phyloP scores from a whole-genome alignment of 1,140 invertebrate species.

The Bombus turneri region DNA sequence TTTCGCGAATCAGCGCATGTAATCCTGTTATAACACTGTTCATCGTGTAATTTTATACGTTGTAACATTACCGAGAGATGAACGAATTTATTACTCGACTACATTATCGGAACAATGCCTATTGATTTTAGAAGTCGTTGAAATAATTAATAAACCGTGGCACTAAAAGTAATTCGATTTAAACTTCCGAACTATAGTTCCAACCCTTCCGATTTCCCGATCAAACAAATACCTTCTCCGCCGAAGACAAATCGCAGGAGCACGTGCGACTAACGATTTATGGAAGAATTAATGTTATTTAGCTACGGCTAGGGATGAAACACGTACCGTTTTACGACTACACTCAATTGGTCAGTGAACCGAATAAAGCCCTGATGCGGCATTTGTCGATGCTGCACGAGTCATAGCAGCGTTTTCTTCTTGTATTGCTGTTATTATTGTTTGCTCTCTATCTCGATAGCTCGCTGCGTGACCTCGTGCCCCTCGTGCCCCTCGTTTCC shows the following conservation, averaged over 20 bases:
- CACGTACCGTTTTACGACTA: neutral
- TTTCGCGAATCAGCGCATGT: too few species aligned
- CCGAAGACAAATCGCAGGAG: neutral
- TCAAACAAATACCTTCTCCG: neutral
- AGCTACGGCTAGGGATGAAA: neutral
- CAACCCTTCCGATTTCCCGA: neutral
- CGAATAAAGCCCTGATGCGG: slow-evolving; percentile 29
- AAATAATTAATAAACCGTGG: too few species aligned
- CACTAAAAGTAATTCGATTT: too few species aligned
- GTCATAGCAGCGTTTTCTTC: neutral
- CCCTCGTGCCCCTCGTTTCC: slow-evolving; percentile 23
- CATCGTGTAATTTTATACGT: too few species aligned
- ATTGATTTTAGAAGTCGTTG: too few species aligned
- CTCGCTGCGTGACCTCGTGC: slow-evolving; percentile 53
- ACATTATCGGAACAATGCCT: too few species aligned
- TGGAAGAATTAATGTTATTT: neutral
- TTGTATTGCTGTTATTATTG: slow-evolving; percentile 57
- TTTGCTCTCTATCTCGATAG: slow-evolving; percentile 59
- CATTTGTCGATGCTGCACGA: slow-evolving; percentile 19
- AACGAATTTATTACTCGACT: too few species aligned
- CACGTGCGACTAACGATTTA: neutral
- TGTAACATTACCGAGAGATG: too few species aligned
- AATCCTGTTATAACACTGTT: too few species aligned
- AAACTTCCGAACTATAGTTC: too few species aligned
- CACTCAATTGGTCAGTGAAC: slow-evolving; percentile 7